These are phyloP conservation scores for Drosophila fuyamai DNA, from an alignment of 1,140 invertebrate species.

Conservation along the genomic window DNA sequence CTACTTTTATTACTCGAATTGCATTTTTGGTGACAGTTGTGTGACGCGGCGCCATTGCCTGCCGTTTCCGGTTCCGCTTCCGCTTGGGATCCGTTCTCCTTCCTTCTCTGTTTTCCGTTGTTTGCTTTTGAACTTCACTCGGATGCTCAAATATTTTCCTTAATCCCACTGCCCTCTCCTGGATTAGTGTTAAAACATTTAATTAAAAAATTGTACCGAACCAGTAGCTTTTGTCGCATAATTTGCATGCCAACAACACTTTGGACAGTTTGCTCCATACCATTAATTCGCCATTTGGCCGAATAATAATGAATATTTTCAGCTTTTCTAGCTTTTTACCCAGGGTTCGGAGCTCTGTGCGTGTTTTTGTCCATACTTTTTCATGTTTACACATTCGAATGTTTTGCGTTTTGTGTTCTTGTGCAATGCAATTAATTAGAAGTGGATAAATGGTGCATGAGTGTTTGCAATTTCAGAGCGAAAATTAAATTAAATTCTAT, in stretches of 20 bases:
- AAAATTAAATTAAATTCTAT: slow-evolving; percentile 52
- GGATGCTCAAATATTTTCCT: slow-evolving; percentile 48
- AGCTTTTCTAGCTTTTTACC: slow-evolving; percentile 1
- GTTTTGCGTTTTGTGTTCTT: slow-evolving; percentile 23
- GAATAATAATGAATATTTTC: slow-evolving; percentile 45
- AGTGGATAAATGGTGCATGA: slow-evolving; percentile 44
- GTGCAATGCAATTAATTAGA: slow-evolving; percentile 67
- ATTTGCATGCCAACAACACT: slow-evolving; percentile 35
- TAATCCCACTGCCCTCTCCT: background rate
- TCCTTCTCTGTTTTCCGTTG: slow-evolving; percentile 18
- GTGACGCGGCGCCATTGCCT: slow-evolving; percentile 48
- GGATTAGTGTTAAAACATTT: slow-evolving; percentile 54
- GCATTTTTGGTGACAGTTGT: slow-evolving; percentile 50
- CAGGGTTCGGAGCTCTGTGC: background rate
- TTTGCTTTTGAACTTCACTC: slow-evolving; percentile 34
- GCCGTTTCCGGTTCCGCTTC: slow-evolving; percentile 48
- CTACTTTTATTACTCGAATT: background rate
- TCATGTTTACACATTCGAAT: slow-evolving; percentile 11
- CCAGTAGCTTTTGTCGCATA: slow-evolving; percentile 26
- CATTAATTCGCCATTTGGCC: slow-evolving; percentile 51
- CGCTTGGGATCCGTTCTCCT: slow-evolving; percentile 11
- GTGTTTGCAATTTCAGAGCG: slow-evolving; percentile 6
- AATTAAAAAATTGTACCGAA: slow-evolving; percentile 51
- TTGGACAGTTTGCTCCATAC: slow-evolving; percentile 38
- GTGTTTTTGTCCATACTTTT: slow-evolving; percentile 10